Evolutionary conservation across 2,888 invertebrate species (phyloP).

Genomic region (Andrena bicolor): DNA sequence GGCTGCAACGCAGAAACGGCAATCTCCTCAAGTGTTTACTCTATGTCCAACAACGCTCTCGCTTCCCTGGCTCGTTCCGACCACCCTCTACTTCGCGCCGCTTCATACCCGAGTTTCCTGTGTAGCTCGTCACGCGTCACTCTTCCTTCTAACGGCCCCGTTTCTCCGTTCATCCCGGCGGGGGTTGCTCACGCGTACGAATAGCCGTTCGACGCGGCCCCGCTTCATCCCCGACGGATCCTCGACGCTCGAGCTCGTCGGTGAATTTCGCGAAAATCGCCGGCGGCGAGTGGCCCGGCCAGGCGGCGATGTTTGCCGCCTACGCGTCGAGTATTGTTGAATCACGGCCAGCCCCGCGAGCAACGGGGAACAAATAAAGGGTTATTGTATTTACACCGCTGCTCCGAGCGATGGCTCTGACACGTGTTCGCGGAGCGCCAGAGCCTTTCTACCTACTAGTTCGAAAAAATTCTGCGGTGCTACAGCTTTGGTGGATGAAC

Average conservation of each 20-base stretch:
- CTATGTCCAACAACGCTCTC: conserved; percentile 71
- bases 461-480: conserved; percentile 3
- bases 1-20: conserved; percentile 71
- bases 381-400: conserved; percentile 84
- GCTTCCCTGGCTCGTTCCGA: conserved; percentile 22
- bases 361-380: conserved; percentile 83
- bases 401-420: conserved; percentile 72
- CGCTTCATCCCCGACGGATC: conserved; percentile 47
- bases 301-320: conserved; percentile 79
- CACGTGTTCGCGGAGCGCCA: conserved; percentile 62
- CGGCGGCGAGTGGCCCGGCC: conserved; percentile 71
- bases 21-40: conserved; percentile 77
- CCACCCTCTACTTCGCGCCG: conserved; percentile 36
- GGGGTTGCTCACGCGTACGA: conserved; percentile 26
- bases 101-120: conserved; percentile 50
- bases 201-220: conserved; percentile 28
- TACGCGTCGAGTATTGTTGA: conserved; percentile 83
- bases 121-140: conserved; percentile 55
- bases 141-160: conserved; percentile 33
- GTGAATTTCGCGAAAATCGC: conserved; percentile 78
- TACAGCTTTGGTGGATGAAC: not conserved
- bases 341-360: conserved; percentile 79
- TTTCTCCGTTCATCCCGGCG: conserved; percentile 47
- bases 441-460: conserved; percentile 47
- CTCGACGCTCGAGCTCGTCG: conserved; percentile 62